Conservation (phyloP, 35 echinoderm and acorn worm genomes). For the Lytechinus variegatus region DNA sequence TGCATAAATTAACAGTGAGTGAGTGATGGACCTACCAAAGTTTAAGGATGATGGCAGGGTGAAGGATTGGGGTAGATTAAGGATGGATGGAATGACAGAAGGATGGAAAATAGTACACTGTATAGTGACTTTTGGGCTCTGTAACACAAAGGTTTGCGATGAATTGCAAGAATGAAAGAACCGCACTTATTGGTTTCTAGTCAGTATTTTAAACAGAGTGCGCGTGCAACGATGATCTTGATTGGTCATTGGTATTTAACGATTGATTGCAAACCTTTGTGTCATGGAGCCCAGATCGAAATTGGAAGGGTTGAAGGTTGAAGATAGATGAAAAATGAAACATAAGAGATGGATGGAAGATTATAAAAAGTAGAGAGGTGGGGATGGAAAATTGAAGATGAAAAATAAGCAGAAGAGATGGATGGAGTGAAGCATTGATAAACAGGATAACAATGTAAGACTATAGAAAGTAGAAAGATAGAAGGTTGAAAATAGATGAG, state of each 20-base stretch:
- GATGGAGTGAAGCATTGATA: not conserved
- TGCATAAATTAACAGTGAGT: not conserved
- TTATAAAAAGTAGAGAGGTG: not conserved
- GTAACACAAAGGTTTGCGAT: too few relatives aligned
- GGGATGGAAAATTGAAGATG: not conserved
- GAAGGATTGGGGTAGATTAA: not conserved
- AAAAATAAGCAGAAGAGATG: not conserved
- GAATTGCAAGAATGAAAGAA: too few relatives aligned
- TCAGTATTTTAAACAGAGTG: too few relatives aligned
- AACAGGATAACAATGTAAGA: not conserved
- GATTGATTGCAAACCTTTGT: too few relatives aligned
- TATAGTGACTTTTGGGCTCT: too few relatives aligned
- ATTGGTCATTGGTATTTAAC: too few relatives aligned
- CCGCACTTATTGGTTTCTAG: too few relatives aligned
- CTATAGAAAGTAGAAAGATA: not conserved
- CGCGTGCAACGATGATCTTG: too few relatives aligned
- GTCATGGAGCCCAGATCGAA: too few relatives aligned
- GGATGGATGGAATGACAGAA: not conserved
- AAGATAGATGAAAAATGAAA: not conserved
- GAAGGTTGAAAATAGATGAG: not conserved
- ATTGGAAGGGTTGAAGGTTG: not conserved
- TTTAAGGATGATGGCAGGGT: not conserved
- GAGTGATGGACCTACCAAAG: not conserved
- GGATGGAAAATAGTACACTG: not conserved
- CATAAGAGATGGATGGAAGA: not conserved